These are phyloP conservation scores for Carassius carassius DNA, from an alignment of 2,113 vertebrate species.

Conservation along the genomic window DNA sequence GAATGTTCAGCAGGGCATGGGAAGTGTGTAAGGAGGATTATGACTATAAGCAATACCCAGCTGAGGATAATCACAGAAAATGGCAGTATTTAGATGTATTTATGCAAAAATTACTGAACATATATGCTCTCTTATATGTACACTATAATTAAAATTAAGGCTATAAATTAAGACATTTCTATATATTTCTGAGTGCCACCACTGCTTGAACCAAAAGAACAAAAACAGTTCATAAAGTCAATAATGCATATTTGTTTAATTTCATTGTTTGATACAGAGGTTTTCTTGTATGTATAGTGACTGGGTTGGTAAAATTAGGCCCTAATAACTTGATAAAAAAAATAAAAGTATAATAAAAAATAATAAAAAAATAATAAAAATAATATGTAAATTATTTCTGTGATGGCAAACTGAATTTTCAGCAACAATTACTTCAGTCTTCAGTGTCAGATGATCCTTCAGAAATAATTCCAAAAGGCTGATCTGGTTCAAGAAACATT, in stretches of 20 bases:
- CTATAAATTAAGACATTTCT: background rate
- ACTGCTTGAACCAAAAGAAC: background rate
- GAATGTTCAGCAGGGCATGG: background rate
- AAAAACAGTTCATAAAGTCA: background rate
- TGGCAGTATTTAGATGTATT: background rate
- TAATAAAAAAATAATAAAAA: too few relatives aligned
- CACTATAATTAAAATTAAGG: background rate
- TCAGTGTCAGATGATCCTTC: background rate
- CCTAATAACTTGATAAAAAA: too few relatives aligned
- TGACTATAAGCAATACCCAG: background rate
- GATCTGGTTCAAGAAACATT: background rate
- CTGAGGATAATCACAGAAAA: background rate
- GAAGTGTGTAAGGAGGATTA: background rate
- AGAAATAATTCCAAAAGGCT: background rate
- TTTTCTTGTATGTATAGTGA: background rate
- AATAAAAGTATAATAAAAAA: too few relatives aligned
- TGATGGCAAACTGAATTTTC: too few relatives aligned
- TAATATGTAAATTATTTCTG: too few relatives aligned
- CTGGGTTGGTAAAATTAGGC: slow-evolving; percentile 19
- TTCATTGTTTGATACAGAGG: background rate
- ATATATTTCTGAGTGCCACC: background rate
- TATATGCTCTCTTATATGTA: background rate
- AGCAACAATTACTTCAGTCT: too few relatives aligned
- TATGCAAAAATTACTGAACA: background rate
- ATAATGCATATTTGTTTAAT: too few relatives aligned